phyloP scores from a whole-genome alignment of 2,797 vertebrate species.

The Microchirus variegatus region DNA sequence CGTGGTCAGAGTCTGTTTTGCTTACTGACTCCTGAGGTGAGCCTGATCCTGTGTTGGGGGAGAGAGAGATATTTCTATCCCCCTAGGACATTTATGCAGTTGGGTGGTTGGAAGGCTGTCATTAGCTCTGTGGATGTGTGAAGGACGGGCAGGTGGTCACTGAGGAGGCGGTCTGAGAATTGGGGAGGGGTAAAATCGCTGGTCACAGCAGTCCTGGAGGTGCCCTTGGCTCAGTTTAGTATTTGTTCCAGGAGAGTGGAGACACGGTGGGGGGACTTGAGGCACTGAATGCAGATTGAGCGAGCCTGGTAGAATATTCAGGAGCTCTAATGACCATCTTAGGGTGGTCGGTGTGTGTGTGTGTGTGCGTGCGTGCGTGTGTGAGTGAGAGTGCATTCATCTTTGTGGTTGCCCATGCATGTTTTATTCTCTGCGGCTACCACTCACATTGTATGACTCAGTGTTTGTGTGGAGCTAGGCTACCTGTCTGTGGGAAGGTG shows the following conservation, averaged over 20 bases:
- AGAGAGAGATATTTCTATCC: conserved; percentile 50
- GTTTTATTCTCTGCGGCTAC: conserved; percentile 8
- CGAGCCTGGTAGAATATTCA: conserved; percentile 48
- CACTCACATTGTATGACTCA: conserved; percentile 10
- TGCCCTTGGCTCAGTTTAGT: conserved; percentile 79
- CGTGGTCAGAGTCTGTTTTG: conserved; percentile 51
- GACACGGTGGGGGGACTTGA: conserved; percentile 50
- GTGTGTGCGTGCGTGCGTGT: neutral
- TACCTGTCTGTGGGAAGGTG: no score
- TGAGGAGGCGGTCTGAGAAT: conserved; percentile 65
- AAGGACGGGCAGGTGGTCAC: conserved; percentile 68
- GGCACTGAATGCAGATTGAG: conserved; percentile 66
- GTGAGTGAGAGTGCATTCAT: neutral
- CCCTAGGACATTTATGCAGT: conserved; percentile 56
- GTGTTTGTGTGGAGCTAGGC: neutral
- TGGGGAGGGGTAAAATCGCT: conserved; percentile 71
- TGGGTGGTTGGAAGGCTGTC: conserved; percentile 61
- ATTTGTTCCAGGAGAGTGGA: conserved; percentile 77
- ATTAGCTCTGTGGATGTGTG: conserved; percentile 69
- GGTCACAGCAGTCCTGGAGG: conserved; percentile 77
- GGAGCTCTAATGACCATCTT: conserved; percentile 43
- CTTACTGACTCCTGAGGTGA: conserved; percentile 55
- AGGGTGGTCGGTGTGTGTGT: conserved; percentile 4
- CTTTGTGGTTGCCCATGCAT: conserved; percentile 1
- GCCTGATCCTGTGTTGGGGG: conserved; percentile 44